Percentiles rank a stretch among this genome's conserved stretches.
Evolutionary conservation across 2,113 vertebrate genomes (phyloP).

Genomic region (Heterochromis multidens): DNA sequence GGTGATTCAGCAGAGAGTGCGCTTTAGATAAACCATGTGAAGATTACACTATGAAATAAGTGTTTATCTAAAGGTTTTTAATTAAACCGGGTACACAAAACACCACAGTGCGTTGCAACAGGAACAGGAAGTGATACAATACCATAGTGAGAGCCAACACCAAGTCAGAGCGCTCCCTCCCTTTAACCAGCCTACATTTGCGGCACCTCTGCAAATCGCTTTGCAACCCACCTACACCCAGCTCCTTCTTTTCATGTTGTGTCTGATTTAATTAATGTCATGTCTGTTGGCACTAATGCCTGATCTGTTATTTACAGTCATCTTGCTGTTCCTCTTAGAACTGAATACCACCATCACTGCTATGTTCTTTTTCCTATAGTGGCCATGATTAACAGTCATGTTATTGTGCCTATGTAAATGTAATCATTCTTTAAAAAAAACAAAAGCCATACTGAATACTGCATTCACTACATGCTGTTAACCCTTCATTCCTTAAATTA

Average conservation of each 20-base stretch:
- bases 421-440: background rate
- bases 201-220: background rate
- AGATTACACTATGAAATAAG: too few species aligned
- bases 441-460: background rate
- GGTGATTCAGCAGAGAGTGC: too few species aligned
- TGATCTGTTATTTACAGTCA: rapidly evolving
- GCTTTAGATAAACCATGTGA: too few species aligned
- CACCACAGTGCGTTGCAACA: too few species aligned
- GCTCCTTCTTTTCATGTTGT: background rate
- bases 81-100: too few species aligned
- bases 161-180: too few species aligned
- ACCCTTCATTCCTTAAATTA: background rate
- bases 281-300: background rate
- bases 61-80: too few species aligned
- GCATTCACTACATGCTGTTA: background rate
- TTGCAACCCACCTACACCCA: background rate
- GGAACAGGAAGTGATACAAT: too few species aligned
- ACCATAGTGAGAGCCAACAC: too few species aligned
- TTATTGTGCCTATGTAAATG: background rate
- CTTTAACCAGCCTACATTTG: background rate
- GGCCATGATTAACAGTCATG: background rate
- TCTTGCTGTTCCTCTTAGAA: background rate
- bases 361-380: background rate
- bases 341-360: background rate
- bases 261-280: background rate